Evolutionary conservation across 2,113 vertebrate species (phyloP), one percentile per base, ranked within the genome.

Genomic region (Clarias magur): DNA sequence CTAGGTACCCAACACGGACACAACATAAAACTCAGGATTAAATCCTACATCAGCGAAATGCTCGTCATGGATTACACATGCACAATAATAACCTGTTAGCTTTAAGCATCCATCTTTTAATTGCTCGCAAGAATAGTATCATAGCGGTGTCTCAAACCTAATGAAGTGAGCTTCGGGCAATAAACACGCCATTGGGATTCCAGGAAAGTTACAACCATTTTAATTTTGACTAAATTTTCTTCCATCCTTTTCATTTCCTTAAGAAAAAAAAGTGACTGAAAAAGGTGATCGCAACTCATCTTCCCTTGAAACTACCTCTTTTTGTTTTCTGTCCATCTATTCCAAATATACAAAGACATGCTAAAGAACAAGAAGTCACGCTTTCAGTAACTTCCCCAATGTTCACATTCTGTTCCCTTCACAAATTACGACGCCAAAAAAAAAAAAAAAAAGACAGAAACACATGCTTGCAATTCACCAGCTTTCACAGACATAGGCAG

Each of bases 401-500:
- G 13, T 65, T 76, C 42, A 34, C 42, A 4, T 78, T 16, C 15
- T 30, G 25, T 78, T 78, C 10, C 12, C 9, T 34, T n/a, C 76
- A 62, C 57, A 85, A 76, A 42, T 48, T 10, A 78, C 30, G 53
- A 53, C 2, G 17, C 57, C 12, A 48, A 54, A 54, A 38, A 19
- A 60, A 30, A 54, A 13, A 42, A 57, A 75, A 42, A 4, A 25
- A 16, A 30, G 78, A 79, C 5, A 16, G 0, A 62, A 78, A 30
- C 3, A 12, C n/a, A 80, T 75, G 56, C 42, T 23, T 62, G 80
- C 15, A 68, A 56, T 42, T 30, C 81, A 60, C 85, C 89, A 89
- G 78, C 76, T 80, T 88, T 89, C 89, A 88, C 56, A 83, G 80
- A 88, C 79, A 19, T 48, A 62, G 15, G 48, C 82, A 80, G 84